Percentiles rank a stretch among this genome's conserved stretches.
Conservation (phyloP, 92 coral and sea anemone genomes). For the Porites divaricata region DNA sequence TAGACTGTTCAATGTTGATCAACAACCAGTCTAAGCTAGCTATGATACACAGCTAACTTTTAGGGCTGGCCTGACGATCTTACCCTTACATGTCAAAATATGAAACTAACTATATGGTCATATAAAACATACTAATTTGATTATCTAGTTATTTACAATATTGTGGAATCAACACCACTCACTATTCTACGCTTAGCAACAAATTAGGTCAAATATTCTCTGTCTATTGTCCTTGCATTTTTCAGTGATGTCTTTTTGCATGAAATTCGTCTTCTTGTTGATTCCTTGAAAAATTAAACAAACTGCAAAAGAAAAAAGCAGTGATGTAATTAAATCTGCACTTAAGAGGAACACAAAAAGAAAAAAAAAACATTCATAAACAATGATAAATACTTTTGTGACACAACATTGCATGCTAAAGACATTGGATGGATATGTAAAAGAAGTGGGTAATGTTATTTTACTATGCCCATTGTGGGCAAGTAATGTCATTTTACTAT, state of each 20-base stretch:
- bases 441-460: too few relatives aligned
- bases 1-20: not conserved
- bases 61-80: not conserved
- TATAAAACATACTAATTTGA: slow-evolving; percentile 41
- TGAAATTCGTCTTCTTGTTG: slow-evolving; percentile 11
- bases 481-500: too few relatives aligned
- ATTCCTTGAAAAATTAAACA: slow-evolving; percentile 27
- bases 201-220: not conserved
- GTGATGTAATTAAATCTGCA: not conserved
- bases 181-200: not conserved
- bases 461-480: too few relatives aligned
- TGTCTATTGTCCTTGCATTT: slow-evolving; percentile 18
- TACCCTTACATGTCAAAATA: slow-evolving; percentile 4
- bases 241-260: slow-evolving; percentile 1
- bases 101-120: slow-evolving; percentile 38
- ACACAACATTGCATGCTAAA: too few relatives aligned
- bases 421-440: too few relatives aligned
- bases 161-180: slow-evolving; percentile 31
- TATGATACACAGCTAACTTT: slow-evolving; percentile 42
- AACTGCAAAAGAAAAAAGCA: slow-evolving; percentile 15
- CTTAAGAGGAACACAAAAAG: not conserved
- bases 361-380: too few relatives aligned
- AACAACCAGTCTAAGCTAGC: slow-evolving; percentile 29
- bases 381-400: too few relatives aligned
- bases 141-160: slow-evolving; percentile 34